These are phyloP conservation scores for Syngnathus rostellatus DNA, from an alignment of 2,797 vertebrate genomes.

Conservation along the genomic window DNA sequence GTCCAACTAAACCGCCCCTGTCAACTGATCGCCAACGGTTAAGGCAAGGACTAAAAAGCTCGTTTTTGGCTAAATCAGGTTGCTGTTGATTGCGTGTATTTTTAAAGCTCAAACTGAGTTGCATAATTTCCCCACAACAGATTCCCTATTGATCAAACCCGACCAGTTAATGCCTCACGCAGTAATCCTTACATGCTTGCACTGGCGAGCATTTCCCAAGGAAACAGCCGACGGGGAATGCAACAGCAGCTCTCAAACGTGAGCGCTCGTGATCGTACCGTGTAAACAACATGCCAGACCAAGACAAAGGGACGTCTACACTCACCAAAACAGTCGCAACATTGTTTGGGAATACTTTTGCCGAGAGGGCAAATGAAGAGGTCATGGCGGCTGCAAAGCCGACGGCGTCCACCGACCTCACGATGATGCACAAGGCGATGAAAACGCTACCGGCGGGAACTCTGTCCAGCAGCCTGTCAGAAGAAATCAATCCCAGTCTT, in stretches of 20 bases:
- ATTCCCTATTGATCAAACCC: not conserved
- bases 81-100: no score
- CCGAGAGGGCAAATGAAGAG: conserved; percentile 80
- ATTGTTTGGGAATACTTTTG: conserved; percentile 84
- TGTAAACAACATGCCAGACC: conserved; percentile 22
- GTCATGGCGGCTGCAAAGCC: conserved; percentile 82
- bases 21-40: no score
- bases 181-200: not conserved
- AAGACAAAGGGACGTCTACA: conserved; percentile 32
- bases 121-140: no score
- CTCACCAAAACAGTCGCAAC: conserved; percentile 91
- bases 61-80: no score
- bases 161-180: not conserved
- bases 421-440: conserved; percentile 81
- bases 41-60: no score
- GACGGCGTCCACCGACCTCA: conserved; percentile 81
- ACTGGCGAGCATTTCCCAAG: conserved; percentile 7
- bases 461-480: conserved; percentile 78
- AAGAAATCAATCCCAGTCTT: not conserved
- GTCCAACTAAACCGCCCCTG: not conserved
- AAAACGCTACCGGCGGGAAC: conserved; percentile 72
- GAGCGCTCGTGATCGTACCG: not conserved
- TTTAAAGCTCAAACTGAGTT: no score
- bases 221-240: not conserved
- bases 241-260: conserved; percentile 8